These are phyloP conservation scores for Amblyraja radiata DNA, from an alignment of 2,797 vertebrate species.

Conservation along the genomic window DNA sequence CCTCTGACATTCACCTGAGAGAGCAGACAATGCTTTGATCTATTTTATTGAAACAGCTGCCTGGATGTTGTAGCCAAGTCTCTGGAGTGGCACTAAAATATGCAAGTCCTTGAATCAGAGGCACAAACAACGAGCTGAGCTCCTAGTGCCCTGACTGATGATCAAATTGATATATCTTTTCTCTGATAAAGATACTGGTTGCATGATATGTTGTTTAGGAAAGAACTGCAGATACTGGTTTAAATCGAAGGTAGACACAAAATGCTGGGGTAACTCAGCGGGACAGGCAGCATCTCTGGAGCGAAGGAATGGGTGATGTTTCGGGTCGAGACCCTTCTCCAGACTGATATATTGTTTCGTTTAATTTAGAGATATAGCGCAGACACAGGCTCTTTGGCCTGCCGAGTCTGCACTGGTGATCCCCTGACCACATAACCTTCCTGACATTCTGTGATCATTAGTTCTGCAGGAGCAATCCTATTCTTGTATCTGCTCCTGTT, in stretches of 20 bases:
- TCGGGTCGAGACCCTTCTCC: too few relatives aligned
- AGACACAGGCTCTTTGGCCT: too few relatives aligned
- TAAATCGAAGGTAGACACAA: too few relatives aligned
- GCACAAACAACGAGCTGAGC: not conserved
- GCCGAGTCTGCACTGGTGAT: too few relatives aligned
- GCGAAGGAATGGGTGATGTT: too few relatives aligned
- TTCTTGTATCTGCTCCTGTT: not conserved
- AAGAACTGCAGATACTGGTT: too few relatives aligned
- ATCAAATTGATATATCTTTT: not conserved
- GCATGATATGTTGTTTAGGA: not conserved
- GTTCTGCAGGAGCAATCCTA: not conserved
- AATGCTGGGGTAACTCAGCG: too few relatives aligned
- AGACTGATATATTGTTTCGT: too few relatives aligned
- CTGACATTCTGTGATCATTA: not conserved
- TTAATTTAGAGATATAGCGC: too few relatives aligned
- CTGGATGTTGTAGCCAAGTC: not conserved
- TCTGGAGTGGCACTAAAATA: not conserved
- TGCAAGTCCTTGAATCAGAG: not conserved
- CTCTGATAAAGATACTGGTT: not conserved
- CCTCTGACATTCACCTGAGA: not conserved
- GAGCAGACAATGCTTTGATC: not conserved
- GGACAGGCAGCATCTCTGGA: too few relatives aligned
- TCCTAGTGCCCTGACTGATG: not conserved
- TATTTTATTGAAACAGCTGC: not conserved
- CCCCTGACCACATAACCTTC: not conserved